Conservation (phyloP, 2,113 vertebrate genomes). For the Calidris pugnax region DNA sequence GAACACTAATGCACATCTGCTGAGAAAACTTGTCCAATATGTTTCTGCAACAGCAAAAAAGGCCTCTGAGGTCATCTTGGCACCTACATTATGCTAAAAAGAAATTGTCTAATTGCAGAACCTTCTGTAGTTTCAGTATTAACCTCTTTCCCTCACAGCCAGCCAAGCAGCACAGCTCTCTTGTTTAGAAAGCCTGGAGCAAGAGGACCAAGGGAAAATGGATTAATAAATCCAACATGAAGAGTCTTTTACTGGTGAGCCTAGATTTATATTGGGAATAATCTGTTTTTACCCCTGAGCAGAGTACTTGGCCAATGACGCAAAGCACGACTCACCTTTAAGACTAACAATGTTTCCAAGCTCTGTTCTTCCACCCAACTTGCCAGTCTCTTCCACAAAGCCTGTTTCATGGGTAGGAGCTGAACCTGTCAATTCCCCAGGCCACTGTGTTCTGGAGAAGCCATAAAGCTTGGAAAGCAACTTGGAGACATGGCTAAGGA, state of each 20-base stretch:
- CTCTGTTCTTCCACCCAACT: not conserved
- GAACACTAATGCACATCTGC: constrained; percentile 56
- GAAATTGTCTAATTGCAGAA: constrained; percentile 58
- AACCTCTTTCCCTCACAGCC: not conserved
- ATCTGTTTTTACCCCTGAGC: not conserved
- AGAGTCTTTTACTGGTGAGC: not conserved
- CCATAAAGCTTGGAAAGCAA: not conserved
- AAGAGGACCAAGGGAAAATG: not conserved
- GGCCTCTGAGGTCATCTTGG: constrained; percentile 48
- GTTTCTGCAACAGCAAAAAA: constrained; percentile 32
- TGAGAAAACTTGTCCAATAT: constrained; percentile 49
- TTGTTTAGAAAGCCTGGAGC: not conserved
- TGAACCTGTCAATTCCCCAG: not conserved
- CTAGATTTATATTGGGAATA: not conserved
- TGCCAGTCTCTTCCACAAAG: not conserved
- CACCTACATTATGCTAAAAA: not conserved
- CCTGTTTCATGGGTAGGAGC: not conserved
- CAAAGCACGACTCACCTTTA: not conserved
- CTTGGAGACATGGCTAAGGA: not conserved
- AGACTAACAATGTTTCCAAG: not conserved
- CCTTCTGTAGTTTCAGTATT: constrained; percentile 12
- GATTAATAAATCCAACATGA: not conserved
- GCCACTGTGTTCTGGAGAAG: not conserved
- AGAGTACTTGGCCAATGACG: not conserved
- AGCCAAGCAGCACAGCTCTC: not conserved